Percentiles rank a stretch among this genome's conserved stretches.
Conservation (phyloP, 2,797 vertebrate species). For the Gobio occitaniae region DNA sequence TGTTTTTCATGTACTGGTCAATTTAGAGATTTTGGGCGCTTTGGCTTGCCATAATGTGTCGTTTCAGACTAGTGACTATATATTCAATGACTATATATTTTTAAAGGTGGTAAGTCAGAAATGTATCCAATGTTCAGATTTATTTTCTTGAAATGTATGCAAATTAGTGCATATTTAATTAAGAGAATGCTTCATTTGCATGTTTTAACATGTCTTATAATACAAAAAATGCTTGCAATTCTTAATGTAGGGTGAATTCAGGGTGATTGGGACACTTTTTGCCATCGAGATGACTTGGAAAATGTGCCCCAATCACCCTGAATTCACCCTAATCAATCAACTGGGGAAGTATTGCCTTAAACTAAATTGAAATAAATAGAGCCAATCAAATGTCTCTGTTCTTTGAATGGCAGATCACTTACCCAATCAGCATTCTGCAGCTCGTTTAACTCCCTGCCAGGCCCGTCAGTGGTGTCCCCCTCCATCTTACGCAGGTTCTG, state of each 20-base stretch:
- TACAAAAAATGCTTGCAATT: not conserved
- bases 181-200: not conserved
- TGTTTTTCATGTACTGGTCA: not conserved
- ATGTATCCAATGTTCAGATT: not conserved
- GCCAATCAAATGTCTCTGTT: slow-evolving; percentile 4
- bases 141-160: not conserved
- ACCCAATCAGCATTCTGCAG: slow-evolving; percentile 97
- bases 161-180: too few relatives aligned
- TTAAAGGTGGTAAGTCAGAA: not conserved
- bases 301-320: too few relatives aligned
- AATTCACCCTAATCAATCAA: not conserved
- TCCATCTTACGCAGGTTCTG: slow-evolving; percentile 96
- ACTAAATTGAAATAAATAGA: not conserved
- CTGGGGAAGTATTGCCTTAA: not conserved
- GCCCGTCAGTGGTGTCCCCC: slow-evolving; percentile 75
- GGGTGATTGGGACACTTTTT: too few relatives aligned
- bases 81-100: not conserved
- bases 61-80: not conserved
- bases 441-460: slow-evolving; percentile 87
- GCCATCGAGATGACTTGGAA: too few relatives aligned
- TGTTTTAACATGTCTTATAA: not conserved
- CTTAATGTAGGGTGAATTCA: not conserved
- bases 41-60: not conserved
- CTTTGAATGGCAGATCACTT: slow-evolving; percentile 60
- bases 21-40: not conserved